A percentile compares a stretch with the other conserved stretches of the same genome.
phyloP scores from a whole-genome alignment of 2,113 vertebrate species.

The Antechinus flavipes region DNA sequence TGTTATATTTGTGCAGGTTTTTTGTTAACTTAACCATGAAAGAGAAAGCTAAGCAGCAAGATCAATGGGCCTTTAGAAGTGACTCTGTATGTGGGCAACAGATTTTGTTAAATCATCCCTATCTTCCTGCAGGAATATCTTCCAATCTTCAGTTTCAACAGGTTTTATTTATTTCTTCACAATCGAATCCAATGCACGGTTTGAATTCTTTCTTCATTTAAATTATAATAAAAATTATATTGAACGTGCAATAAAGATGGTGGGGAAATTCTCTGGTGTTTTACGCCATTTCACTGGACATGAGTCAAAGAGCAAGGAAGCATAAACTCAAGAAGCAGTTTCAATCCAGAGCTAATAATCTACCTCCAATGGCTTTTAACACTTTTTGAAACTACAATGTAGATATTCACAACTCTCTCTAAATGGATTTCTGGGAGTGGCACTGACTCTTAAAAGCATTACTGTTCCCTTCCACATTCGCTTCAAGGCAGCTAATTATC shows the following conservation, averaged over 20 bases:
- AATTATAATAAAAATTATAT: constrained; percentile 23
- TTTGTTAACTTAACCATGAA: constrained; percentile 79
- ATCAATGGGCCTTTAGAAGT: constrained; percentile 78
- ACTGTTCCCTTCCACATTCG: constrained; percentile 78
- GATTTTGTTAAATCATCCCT: constrained; percentile 75
- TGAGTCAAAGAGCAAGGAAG: constrained; percentile 56
- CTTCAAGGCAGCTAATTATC: constrained; percentile 79
- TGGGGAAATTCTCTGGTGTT: constrained; percentile 38
- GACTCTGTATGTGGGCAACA: constrained; percentile 79
- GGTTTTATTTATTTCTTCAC: constrained; percentile 51
- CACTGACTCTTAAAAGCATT: constrained; percentile 75
- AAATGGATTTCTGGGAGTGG: constrained; percentile 77
- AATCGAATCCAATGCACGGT: constrained; percentile 23
- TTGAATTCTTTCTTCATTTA: constrained; percentile 41
- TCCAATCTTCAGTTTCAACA: constrained; percentile 74
- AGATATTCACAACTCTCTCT: constrained; percentile 70
- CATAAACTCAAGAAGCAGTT: constrained; percentile 58
- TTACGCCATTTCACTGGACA: constrained; percentile 43
- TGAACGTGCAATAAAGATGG: constrained; percentile 31
- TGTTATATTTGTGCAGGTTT: constrained; percentile 65
- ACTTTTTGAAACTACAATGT: constrained; percentile 41
- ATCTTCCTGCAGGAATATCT: constrained; percentile 72
- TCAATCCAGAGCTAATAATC: constrained; percentile 64
- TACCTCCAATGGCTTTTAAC: constrained; percentile 42
- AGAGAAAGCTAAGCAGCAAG: constrained; percentile 66